A percentile compares a stretch with the other conserved stretches of the same genome.
These are phyloP conservation scores for Dryocosmus kuriphilus DNA, from an alignment of 2,888 invertebrate genomes.

Conservation along the genomic window DNA sequence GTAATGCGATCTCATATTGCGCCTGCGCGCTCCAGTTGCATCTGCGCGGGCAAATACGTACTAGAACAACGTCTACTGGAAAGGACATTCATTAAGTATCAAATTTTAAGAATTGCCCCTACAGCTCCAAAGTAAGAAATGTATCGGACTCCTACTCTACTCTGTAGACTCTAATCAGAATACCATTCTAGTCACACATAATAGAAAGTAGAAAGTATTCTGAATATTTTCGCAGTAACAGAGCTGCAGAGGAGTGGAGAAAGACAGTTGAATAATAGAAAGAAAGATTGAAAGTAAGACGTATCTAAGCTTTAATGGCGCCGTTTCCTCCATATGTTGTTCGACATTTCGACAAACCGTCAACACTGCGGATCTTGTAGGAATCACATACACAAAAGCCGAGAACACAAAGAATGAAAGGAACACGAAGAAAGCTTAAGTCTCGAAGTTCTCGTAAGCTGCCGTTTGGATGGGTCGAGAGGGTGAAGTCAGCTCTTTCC, in stretches of 20 bases:
- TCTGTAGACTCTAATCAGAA: no score
- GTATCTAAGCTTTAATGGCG: neutral
- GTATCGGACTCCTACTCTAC: no score
- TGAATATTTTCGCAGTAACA: neutral
- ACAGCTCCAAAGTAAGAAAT: no score
- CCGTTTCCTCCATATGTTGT: slow-evolving; percentile 11
- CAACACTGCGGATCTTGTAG: slow-evolving; percentile 15
- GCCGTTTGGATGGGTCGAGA: slow-evolving; percentile 2
- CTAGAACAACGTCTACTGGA: no score
- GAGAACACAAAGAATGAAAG: slow-evolving; percentile 4
- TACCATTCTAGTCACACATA: no score
- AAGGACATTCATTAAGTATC: no score
- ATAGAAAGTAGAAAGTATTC: neutral
- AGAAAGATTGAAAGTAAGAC: slow-evolving; percentile 21
- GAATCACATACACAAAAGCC: neutral
- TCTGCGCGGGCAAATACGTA: no score
- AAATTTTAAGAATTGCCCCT: no score
- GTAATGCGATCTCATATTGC: no score
- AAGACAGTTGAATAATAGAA: slow-evolving; percentile 18
- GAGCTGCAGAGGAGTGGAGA: neutral
- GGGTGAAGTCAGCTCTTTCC: slow-evolving; percentile 33
- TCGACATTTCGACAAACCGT: slow-evolving; percentile 4
- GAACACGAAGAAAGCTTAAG: neutral
- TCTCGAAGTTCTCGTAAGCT: neutral
- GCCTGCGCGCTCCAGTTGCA: no score